Evolutionary conservation across 2,113 vertebrate genomes (phyloP).

Genomic region (Copsychus sechellarum): DNA sequence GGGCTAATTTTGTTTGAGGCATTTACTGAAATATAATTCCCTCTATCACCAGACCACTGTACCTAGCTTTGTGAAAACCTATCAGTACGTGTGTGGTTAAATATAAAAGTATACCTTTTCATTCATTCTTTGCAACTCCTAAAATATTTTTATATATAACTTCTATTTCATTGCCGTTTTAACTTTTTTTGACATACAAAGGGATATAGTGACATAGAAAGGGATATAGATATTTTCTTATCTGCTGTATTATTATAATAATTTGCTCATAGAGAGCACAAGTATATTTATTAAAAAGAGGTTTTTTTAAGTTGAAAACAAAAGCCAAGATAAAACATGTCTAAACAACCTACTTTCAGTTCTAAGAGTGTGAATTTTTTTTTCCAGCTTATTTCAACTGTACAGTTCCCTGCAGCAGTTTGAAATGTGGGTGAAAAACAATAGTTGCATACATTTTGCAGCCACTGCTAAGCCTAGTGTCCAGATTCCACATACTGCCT

Average conservation of each 20-base stretch:
- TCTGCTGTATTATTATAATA: neutral
- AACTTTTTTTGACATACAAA: neutral
- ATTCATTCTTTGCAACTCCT: neutral
- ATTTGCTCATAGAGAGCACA: neutral
- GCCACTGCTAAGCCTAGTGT: neutral
- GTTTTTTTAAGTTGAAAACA: neutral
- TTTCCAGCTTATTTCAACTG: neutral
- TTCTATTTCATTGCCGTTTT: neutral
- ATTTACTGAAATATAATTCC: neutral
- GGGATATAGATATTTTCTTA: neutral
- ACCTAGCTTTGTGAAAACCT: neutral
- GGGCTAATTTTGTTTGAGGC: neutral
- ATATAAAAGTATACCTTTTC: neutral
- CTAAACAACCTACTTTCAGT: neutral
- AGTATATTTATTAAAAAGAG: accelerated
- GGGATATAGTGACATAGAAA: neutral
- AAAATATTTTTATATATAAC: neutral
- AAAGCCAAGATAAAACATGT: neutral
- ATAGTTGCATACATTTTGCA: neutral
- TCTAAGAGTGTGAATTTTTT: neutral
- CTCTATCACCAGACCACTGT: neutral
- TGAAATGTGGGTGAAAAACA: neutral
- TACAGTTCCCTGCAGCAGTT: neutral
- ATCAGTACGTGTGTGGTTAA: neutral
- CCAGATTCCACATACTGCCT: neutral